Evolutionary conservation across 2,113 vertebrate species (phyloP).

Genomic region (Tetrao urogallus): DNA sequence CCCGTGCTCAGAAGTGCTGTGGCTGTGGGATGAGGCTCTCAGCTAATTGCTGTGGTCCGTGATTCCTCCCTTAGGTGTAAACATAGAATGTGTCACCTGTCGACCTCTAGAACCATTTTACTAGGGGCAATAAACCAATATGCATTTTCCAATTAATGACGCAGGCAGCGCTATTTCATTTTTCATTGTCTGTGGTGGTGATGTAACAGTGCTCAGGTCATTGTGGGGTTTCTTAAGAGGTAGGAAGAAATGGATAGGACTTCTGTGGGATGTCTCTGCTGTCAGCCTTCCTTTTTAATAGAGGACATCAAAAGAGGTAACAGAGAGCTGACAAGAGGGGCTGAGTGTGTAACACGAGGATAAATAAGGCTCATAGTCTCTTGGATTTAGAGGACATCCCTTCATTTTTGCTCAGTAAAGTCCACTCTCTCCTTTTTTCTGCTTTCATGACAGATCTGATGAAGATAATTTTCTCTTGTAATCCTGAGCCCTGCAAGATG

Average conservation of each 20-base stretch:
- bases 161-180: background rate
- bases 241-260: background rate
- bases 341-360: background rate
- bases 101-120: background rate
- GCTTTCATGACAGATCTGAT: slow-evolving; percentile 24
- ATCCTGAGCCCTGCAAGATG: background rate
- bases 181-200: background rate
- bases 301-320: background rate
- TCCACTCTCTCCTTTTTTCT: background rate
- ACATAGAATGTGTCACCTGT: background rate
- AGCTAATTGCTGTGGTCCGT: background rate
- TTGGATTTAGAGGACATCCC: slow-evolving; percentile 1
- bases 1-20: background rate
- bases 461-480: slow-evolving; percentile 38
- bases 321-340: background rate
- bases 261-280: slow-evolving; percentile 13
- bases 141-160: slow-evolving; percentile 26
- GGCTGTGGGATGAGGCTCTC: background rate
- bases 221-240: background rate
- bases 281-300: background rate
- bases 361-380: background rate
- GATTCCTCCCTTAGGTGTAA: background rate
- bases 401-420: slow-evolving; percentile 16
- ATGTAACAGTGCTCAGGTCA: background rate
- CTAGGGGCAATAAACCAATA: background rate